Evolutionary conservation across 1,140 invertebrate species (phyloP), one percentile per base, ranked within the genome.

Genomic region (Megathymus violae): DNA sequence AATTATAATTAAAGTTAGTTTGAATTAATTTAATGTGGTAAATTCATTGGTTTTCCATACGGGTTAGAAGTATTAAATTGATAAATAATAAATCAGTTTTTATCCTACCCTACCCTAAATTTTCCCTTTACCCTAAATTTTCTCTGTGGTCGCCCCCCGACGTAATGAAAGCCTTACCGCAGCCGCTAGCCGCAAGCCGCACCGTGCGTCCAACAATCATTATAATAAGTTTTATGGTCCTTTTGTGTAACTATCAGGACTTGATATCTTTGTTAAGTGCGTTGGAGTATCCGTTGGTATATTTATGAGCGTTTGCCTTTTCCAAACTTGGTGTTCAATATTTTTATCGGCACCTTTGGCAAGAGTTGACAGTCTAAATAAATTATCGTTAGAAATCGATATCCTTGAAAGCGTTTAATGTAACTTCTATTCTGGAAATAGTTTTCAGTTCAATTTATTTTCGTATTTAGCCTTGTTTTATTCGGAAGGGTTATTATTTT

Each of bases 181-280:
- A 25, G 4, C 19, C 38, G 38, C 38, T 16, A 14, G 14, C 38
- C 38, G 38, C 38, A 38, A 4, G 11, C 5, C 27, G 27, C 5
- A 6, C 9, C 1, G 27, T 1, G 7, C 27, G 27, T 31, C 7
- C 13, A 7, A 16, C 1, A 17, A 17, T 19, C 22, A 48, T 48
- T 48, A 31, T 7, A 15, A 48, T 15, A 48, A 48, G 46, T 48
- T 48, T 48, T 48, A 48, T 48, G 7, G 46, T 10, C 14, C 44
- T 48, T 31, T 48, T 48, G 46, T 48, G 31, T 11, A 31, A 27
- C 46, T 48, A 48, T 48, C 46, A 48, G 46, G 3, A n/a, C 9
- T 25, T 48, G 25, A 48, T 14, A 48, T 48, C 46, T 48, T 48
- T 15, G 46, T 48, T 48, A 48, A 15, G 25, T 48, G 31, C 27